Percentiles rank a stretch among this genome's conserved stretches.
These are phyloP conservation scores for Xiphophorus hellerii DNA, from an alignment of 2,113 vertebrate genomes.

Conservation along the genomic window DNA sequence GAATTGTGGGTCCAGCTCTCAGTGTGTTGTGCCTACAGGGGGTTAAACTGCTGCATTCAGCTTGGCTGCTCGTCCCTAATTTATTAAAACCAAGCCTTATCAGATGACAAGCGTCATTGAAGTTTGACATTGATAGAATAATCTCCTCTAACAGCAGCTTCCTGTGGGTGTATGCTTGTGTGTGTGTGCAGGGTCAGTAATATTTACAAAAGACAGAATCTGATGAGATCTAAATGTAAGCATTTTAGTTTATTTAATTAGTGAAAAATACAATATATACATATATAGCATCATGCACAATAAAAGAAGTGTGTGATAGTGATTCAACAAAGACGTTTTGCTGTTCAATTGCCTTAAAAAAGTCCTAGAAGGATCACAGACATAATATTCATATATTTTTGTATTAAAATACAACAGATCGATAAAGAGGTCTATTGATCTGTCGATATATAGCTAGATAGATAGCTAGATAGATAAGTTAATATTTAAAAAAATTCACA, in stretches of 20 bases:
- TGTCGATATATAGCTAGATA: too few relatives aligned
- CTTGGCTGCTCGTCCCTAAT: slow-evolving; percentile 53
- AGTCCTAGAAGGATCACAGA: not conserved
- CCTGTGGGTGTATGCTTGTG: slow-evolving; percentile 17
- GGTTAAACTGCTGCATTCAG: slow-evolving; percentile 60
- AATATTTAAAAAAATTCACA: too few relatives aligned
- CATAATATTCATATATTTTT: not conserved
- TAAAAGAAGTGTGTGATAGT: not conserved
- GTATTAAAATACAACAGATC: too few relatives aligned
- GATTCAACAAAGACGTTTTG: not conserved
- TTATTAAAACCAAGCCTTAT: slow-evolving; percentile 71
- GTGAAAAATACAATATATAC: not conserved
- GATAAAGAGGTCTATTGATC: too few relatives aligned
- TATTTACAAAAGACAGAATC: slow-evolving; percentile 16
- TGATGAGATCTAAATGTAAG: not conserved
- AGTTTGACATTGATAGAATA: slow-evolving; percentile 69
- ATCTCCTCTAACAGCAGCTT: slow-evolving; percentile 55
- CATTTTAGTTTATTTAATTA: not conserved
- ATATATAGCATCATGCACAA: not conserved
- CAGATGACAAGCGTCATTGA: slow-evolving; percentile 63
- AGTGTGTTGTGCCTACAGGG: slow-evolving; percentile 33
- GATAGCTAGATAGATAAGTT: too few relatives aligned
- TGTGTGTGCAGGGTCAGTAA: slow-evolving; percentile 4
- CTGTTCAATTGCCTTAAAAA: not conserved
- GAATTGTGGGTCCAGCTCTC: slow-evolving; percentile 1